Conservation (phyloP, 2,113 vertebrate genomes). For the Corythaixoides concolor region DNA sequence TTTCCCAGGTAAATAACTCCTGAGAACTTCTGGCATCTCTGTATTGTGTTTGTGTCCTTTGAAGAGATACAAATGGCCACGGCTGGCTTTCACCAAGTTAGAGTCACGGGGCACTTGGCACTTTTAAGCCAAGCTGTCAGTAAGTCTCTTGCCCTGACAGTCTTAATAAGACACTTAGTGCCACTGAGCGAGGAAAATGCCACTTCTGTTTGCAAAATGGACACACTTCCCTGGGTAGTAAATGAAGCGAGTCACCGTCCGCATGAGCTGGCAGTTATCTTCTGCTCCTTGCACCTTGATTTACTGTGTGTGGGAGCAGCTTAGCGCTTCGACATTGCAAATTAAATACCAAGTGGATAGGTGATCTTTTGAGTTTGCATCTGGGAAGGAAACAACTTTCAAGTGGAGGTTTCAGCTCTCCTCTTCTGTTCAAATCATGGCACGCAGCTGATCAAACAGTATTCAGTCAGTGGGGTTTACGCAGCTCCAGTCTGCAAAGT, state of each 20-base stretch:
- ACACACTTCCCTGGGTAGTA: not conserved
- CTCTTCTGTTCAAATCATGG: not conserved
- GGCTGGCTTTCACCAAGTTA: not conserved
- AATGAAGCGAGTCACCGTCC: not conserved
- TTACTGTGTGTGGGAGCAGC: not conserved
- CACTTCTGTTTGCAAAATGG: not conserved
- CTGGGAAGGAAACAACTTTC: not conserved
- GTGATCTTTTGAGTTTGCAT: not conserved
- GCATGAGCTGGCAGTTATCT: not conserved
- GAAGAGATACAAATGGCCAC: not conserved
- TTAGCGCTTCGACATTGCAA: not conserved
- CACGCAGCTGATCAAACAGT: not conserved
- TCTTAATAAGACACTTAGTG: not conserved
- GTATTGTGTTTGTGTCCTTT: not conserved
- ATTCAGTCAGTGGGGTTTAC: not conserved
- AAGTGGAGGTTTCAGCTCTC: not conserved
- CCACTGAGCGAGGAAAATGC: not conserved
- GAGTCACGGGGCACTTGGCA: not conserved
- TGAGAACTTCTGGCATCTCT: not conserved
- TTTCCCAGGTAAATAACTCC: not conserved
- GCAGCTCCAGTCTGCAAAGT: not conserved
- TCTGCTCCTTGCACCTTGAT: constrained; percentile 6
- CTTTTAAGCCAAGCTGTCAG: not conserved
- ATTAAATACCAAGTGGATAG: not conserved
- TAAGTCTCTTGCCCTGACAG: not conserved